phyloP scores from a whole-genome alignment of 92 coral and sea anemone species.

The Epizoanthus illoricatus region DNA sequence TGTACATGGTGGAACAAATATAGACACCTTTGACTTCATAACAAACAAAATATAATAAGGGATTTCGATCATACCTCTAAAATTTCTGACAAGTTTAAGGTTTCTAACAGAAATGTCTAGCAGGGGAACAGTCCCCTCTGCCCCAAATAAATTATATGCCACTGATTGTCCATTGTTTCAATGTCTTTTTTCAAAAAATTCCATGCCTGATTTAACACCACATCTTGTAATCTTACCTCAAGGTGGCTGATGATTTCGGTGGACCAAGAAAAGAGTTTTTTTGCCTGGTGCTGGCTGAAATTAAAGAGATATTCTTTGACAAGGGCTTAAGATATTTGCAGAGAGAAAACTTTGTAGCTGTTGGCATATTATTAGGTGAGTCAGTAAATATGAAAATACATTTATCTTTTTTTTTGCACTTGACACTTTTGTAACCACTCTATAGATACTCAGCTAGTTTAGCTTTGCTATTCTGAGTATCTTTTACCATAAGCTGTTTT shows the following conservation, averaged over 20 bases:
- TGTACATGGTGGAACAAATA: no score
- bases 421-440: no score
- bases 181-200: no score
- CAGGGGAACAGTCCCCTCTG: no score
- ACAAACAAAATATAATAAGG: no score
- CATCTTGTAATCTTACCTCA: background rate
- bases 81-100: no score
- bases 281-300: background rate
- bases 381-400: background rate
- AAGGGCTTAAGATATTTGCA: background rate
- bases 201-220: background rate
- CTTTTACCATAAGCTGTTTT: background rate
- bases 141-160: no score
- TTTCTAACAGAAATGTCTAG: no score
- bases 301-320: background rate
- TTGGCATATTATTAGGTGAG: background rate
- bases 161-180: no score
- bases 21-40: no score
- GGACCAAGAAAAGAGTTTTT: slow-evolving; percentile 2
- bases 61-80: no score
- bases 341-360: background rate
- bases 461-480: background rate
- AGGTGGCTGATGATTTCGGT: background rate
- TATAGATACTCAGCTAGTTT: no score
- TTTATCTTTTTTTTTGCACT: background rate